Percentiles rank a stretch among this genome's conserved stretches.
These are phyloP conservation scores for Etheostoma cragini DNA, from an alignment of 2,113 vertebrate genomes.

Conservation along the genomic window DNA sequence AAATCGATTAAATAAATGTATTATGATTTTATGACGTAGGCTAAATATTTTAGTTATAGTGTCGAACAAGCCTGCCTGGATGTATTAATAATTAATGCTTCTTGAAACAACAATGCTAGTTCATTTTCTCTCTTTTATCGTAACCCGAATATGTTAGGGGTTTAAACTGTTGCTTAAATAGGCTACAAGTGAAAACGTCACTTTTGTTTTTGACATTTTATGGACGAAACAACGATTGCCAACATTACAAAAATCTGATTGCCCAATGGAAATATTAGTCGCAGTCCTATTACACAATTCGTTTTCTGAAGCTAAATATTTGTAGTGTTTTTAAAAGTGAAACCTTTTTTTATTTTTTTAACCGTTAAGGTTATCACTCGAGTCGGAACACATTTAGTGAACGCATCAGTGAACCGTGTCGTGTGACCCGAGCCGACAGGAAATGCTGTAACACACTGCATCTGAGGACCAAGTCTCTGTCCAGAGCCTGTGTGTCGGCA, in stretches of 20 bases:
- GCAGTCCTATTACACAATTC: neutral
- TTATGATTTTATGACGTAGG: no score
- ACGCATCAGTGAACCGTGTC: constrained; percentile 12
- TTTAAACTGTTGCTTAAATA: no score
- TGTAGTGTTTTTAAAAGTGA: neutral
- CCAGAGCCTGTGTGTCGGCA: constrained; percentile 12
- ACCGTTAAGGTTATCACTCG: neutral
- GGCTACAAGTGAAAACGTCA: no score
- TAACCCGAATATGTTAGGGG: no score
- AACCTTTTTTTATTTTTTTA: neutral
- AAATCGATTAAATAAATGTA: no score
- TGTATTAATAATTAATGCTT: no score
- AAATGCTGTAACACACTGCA: constrained; percentile 20
- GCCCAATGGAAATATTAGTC: neutral
- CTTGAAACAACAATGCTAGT: no score
- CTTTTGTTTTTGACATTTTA: neutral
- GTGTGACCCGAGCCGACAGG: constrained; percentile 51
- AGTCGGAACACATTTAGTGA: neutral
- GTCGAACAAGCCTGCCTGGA: neutral
- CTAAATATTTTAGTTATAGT: neutral
- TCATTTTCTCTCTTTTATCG: no score
- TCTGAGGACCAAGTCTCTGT: constrained; percentile 5
- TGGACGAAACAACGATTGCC: neutral
- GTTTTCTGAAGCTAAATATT: neutral
- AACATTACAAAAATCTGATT: neutral